Evolutionary conservation across 2,113 vertebrate species (phyloP).

Genomic region (Pteruthius melanotis): DNA sequence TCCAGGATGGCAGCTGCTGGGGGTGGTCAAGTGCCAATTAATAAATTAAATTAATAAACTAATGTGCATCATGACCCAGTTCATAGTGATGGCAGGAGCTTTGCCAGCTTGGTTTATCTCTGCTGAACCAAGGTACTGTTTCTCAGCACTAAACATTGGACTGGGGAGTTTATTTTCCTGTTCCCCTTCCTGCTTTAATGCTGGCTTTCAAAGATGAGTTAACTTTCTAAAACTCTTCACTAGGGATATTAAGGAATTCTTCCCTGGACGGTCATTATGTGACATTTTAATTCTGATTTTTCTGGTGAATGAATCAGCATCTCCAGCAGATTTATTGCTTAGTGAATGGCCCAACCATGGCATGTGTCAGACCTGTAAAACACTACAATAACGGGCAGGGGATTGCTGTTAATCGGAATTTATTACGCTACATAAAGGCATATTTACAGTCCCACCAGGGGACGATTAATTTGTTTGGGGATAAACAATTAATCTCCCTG

Average conservation of each 20-base stretch:
- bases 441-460: constrained; percentile 63
- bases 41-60: not conserved
- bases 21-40: not conserved
- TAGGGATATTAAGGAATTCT: not conserved
- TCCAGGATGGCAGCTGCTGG: not conserved
- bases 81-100: not conserved
- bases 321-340: constrained; percentile 17
- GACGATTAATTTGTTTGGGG: constrained; percentile 59
- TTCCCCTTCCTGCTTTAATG: not conserved
- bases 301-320: not conserved
- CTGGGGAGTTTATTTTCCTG: not conserved
- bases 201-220: not conserved
- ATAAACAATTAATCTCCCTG: constrained; percentile 63
- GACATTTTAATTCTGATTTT: not conserved
- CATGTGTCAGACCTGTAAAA: constrained; percentile 18
- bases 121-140: not conserved
- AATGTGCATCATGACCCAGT: not conserved
- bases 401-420: constrained; percentile 49
- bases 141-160: not conserved
- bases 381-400: constrained; percentile 24
- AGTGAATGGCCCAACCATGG: not conserved
- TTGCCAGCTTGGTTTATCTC: not conserved
- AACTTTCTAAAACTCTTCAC: not conserved
- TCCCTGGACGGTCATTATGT: not conserved
- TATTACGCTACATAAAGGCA: constrained; percentile 39